Percentiles rank a stretch among this genome's conserved stretches.
phyloP scores from a whole-genome alignment of 2,797 vertebrate species.

The Anas bahamensis region DNA sequence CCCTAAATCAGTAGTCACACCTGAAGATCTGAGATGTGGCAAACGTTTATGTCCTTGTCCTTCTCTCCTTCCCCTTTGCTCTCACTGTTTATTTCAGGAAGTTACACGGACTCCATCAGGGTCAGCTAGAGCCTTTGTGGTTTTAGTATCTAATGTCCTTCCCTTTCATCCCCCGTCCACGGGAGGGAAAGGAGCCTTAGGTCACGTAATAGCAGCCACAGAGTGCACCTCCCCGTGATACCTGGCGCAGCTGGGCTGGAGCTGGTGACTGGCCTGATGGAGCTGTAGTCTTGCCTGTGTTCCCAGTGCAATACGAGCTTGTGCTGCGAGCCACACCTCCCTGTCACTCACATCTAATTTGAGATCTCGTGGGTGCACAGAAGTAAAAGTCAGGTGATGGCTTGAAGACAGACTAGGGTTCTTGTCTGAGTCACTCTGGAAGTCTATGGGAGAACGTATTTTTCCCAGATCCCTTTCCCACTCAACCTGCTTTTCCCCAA shows the following conservation, averaged over 20 bases:
- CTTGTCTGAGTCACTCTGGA: slow-evolving; percentile 23
- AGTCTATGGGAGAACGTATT: not conserved
- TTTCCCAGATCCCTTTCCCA: slow-evolving; percentile 52
- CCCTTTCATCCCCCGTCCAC: not conserved
- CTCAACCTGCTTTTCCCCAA: not conserved
- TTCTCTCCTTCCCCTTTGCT: not conserved
- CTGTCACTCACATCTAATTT: not conserved
- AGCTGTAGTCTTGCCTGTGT: not conserved
- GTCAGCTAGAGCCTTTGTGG: not conserved
- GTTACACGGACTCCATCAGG: not conserved
- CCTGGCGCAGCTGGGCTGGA: not conserved
- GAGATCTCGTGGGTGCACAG: not conserved
- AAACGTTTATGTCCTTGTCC: not conserved
- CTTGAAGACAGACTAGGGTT: slow-evolving; percentile 37
- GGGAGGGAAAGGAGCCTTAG: not conserved
- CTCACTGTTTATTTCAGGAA: not conserved
- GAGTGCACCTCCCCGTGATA: not conserved
- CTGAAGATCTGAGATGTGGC: not conserved
- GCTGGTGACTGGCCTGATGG: not conserved
- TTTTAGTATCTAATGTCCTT: not conserved
- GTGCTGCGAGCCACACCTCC: not conserved
- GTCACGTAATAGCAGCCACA: not conserved
- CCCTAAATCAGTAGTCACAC: not conserved
- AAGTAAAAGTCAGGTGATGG: slow-evolving; percentile 47
- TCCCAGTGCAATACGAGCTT: not conserved